A percentile compares a stretch with the other conserved stretches of the same genome.
Evolutionary conservation across 2,113 vertebrate species (phyloP).

Genomic region (Maccullochella peelii): DNA sequence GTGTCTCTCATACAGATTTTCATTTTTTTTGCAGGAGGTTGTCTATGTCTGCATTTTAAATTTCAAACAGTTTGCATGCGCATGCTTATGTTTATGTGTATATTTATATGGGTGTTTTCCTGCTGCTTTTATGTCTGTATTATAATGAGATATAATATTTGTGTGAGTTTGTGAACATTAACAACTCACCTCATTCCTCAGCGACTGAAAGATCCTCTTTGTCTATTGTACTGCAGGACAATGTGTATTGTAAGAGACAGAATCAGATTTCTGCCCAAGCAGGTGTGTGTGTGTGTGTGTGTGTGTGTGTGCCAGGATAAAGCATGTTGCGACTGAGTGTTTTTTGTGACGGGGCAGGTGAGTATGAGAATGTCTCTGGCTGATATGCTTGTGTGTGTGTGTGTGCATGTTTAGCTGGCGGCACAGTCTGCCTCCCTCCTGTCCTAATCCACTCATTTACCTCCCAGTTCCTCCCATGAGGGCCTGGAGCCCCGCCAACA

Average conservation of each 20-base stretch:
- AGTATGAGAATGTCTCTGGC: slow-evolving; percentile 34
- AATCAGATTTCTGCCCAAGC: slow-evolving; percentile 73
- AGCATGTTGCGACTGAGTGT: slow-evolving; percentile 22
- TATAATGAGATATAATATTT: slow-evolving; percentile 47
- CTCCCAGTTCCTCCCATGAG: slow-evolving; percentile 58
- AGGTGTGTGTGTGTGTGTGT: slow-evolving; percentile 57
- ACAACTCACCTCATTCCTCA: slow-evolving; percentile 63
- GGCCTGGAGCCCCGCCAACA: slow-evolving; percentile 61
- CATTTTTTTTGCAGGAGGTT: background rate
- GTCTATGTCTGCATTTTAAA: slow-evolving; percentile 15
- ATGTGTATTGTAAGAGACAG: slow-evolving; percentile 74
- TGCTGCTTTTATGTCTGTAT: background rate
- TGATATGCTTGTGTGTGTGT: slow-evolving; percentile 3
- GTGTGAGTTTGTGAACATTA: slow-evolving; percentile 51
- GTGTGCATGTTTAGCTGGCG: slow-evolving; percentile 19
- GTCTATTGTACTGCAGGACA: slow-evolving; percentile 78
- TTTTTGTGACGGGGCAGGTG: slow-evolving; percentile 42
- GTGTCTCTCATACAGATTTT: background rate
- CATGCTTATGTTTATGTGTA: background rate
- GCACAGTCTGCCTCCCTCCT: slow-evolving; percentile 54
- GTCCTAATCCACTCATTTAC: slow-evolving; percentile 73
- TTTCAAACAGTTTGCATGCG: background rate
- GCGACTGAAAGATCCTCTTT: slow-evolving; percentile 75
- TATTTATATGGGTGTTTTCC: slow-evolving; percentile 23
- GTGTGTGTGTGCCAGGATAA: slow-evolving; percentile 21